A percentile compares a stretch with the other conserved stretches of the same genome.
Evolutionary conservation across 2,113 vertebrate genomes (phyloP).

Genomic region (Rhynchomys soricoides): DNA sequence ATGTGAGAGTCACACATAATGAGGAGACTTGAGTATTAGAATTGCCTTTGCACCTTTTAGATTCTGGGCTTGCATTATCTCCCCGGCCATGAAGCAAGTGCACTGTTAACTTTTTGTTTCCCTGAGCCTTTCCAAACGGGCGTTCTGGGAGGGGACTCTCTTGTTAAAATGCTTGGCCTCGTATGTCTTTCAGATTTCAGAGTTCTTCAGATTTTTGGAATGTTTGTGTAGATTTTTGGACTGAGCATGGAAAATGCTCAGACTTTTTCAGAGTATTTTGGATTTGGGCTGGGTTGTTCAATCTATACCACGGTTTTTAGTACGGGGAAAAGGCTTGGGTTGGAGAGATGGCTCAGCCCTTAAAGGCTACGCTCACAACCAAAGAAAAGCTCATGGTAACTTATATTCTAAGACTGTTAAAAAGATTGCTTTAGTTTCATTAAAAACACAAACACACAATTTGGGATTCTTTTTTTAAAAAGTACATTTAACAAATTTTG

Average conservation of each 20-base stretch:
- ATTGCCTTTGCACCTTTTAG: not conserved
- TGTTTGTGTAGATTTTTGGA: not conserved
- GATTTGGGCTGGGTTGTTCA: not conserved
- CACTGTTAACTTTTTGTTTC: not conserved
- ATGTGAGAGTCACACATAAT: not conserved
- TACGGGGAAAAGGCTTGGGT: not conserved
- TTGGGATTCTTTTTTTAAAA: not conserved
- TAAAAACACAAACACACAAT: not conserved
- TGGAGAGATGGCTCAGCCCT: too few relatives aligned
- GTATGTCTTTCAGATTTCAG: not conserved
- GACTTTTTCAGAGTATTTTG: not conserved
- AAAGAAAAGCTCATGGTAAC: not conserved
- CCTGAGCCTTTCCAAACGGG: not conserved
- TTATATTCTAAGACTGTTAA: not conserved
- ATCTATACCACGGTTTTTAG: not conserved
- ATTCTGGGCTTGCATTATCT: not conserved
- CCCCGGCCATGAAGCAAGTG: not conserved
- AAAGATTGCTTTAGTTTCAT: not conserved
- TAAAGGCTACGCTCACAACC: too few relatives aligned
- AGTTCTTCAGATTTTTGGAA: not conserved
- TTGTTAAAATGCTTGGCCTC: not conserved
- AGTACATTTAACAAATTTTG: not conserved
- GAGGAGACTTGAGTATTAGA: not conserved
- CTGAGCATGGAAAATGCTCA: not conserved
- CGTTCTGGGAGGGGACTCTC: not conserved